Evolutionary conservation across 2,888 invertebrate genomes (phyloP).

Genomic region (Sarcophaga carnaria): DNA sequence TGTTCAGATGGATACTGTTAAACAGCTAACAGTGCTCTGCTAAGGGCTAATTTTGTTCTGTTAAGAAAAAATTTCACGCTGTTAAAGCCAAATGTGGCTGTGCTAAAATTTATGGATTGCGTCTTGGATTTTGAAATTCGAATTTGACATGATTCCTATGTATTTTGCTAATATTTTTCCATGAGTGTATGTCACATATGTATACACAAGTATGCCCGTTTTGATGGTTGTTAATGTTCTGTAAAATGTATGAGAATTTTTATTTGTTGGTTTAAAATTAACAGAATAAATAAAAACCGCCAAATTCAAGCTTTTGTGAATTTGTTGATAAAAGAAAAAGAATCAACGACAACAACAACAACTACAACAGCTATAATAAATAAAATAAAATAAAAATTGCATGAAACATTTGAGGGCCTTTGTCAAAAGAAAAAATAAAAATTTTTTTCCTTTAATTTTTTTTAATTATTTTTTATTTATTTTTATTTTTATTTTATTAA

Average conservation of each 20-base stretch:
- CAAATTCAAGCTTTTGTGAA: slow-evolving; percentile 14
- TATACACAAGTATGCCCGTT: background rate
- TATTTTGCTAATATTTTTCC: background rate
- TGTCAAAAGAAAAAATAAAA: no score
- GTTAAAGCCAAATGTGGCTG: no score
- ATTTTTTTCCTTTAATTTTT: no score
- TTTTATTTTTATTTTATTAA: no score
- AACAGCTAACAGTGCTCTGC: no score
- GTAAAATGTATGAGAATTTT: slow-evolving; percentile 18
- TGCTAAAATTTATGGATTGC: no score
- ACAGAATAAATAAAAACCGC: slow-evolving; percentile 20
- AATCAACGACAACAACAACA: slow-evolving; percentile 1
- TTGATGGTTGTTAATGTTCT: background rate
- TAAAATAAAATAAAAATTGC: background rate
- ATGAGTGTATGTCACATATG: background rate
- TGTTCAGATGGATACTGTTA: no score
- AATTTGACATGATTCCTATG: no score
- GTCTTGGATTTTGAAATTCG: no score
- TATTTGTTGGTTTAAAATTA: background rate
- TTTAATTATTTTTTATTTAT: no score
- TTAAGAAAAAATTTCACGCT: no score
- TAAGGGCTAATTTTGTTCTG: no score
- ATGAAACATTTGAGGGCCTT: background rate
- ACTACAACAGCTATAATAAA: background rate
- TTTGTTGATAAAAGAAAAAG: slow-evolving; percentile 34